A percentile compares a stretch with the other conserved stretches of the same genome.
These are phyloP conservation scores for Bombus huntii DNA, from an alignment of 1,140 invertebrate species.

Conservation along the genomic window DNA sequence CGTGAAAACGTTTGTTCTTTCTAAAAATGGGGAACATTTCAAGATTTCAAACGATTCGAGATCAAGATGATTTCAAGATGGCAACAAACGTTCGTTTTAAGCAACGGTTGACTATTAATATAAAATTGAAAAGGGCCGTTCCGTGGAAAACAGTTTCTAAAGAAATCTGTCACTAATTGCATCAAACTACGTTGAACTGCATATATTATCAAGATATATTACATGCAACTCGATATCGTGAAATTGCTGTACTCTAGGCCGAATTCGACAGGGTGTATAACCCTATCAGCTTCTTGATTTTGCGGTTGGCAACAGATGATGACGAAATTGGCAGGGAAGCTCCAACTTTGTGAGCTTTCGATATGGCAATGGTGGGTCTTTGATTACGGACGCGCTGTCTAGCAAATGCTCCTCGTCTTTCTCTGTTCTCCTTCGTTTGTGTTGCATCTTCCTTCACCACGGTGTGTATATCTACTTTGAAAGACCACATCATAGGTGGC, in stretches of 20 bases:
- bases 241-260: not conserved
- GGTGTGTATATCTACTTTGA: slow-evolving; percentile 50
- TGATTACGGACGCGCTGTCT: slow-evolving; percentile 41
- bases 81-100: too few species aligned
- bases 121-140: not conserved
- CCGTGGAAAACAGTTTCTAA: too few species aligned
- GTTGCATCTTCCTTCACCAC: slow-evolving; percentile 20
- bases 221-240: not conserved
- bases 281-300: slow-evolving; percentile 48
- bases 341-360: slow-evolving; percentile 45
- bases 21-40: too few species aligned
- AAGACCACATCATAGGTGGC: slow-evolving; percentile 63
- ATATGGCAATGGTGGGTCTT: slow-evolving; percentile 47
- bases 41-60: too few species aligned
- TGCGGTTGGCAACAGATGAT: slow-evolving; percentile 25
- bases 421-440: slow-evolving; percentile 7
- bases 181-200: not conserved
- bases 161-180: too few species aligned
- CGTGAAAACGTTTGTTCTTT: not conserved
- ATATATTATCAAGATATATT: not conserved
- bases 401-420: slow-evolving; percentile 30
- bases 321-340: slow-evolving; percentile 26
- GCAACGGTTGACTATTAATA: too few species aligned
- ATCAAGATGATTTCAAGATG: too few species aligned
- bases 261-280: slow-evolving; percentile 2